Evolutionary conservation across 2,113 vertebrate genomes (phyloP).

Genomic region (Campylomormyrus numenius): DNA sequence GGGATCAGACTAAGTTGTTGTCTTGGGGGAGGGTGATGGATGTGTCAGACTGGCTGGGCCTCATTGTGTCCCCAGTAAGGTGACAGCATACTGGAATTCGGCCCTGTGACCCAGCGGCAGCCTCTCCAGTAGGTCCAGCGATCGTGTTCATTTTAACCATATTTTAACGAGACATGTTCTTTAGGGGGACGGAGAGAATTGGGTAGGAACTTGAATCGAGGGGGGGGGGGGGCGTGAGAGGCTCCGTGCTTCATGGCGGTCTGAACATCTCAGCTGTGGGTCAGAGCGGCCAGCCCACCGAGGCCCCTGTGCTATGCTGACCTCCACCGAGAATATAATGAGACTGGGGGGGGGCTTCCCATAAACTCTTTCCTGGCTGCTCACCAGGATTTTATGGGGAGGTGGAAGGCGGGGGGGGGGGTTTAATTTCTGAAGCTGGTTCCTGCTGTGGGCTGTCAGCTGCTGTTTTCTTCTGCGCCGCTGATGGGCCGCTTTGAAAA

Average conservation of each 20-base stretch:
- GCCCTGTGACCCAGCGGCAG: neutral
- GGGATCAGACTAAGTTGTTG: constrained; percentile 60
- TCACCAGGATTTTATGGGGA: constrained; percentile 40
- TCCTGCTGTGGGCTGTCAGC: constrained; percentile 45
- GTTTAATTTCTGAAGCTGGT: constrained; percentile 46
- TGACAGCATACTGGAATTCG: neutral
- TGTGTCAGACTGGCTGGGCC: constrained; percentile 44
- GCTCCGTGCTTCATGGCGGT: neutral
- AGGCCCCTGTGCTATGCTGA: constrained; percentile 33
- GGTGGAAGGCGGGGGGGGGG: constrained; percentile 30
- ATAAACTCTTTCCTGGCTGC: constrained; percentile 50
- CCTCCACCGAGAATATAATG: neutral
- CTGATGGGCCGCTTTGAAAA: constrained; percentile 14
- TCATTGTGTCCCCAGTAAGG: neutral
- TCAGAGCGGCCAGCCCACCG: constrained; percentile 22
- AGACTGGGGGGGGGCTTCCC: constrained; percentile 36
- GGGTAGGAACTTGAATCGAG: neutral
- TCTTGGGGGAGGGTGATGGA: constrained; percentile 43
- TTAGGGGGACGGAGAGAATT: neutral
- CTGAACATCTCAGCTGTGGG: constrained; percentile 24
- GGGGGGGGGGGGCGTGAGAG: neutral
- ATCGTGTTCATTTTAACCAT: neutral
- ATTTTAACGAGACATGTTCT: neutral
- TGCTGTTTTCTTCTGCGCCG: constrained; percentile 32
- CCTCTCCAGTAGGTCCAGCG: neutral